A percentile compares a stretch with the other conserved stretches of the same genome.
Conservation (phyloP, 2,888 invertebrate species). For the Mongoloraphidia duomilia region DNA sequence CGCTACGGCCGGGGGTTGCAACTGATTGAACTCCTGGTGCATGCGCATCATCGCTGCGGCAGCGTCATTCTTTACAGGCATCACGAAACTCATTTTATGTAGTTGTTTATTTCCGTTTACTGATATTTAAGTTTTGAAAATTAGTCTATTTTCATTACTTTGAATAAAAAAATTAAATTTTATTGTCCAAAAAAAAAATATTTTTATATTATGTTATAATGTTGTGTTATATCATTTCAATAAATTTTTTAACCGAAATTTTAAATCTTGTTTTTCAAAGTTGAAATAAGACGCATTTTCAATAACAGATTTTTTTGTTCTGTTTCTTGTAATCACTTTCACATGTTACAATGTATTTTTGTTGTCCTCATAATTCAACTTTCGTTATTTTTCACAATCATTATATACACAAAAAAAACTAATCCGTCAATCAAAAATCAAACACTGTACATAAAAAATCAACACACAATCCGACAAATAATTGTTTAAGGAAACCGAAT, state of each 20-base stretch:
- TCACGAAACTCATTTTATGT: conserved; percentile 30
- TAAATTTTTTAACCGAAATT: no score
- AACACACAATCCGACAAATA: not conserved
- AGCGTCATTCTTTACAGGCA: conserved; percentile 25
- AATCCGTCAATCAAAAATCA: not conserved
- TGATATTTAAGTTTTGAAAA: no score
- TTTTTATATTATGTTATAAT: no score
- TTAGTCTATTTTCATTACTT: no score
- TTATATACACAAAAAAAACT: no score
- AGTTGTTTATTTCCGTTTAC: conserved; percentile 1
- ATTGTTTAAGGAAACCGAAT: no score
- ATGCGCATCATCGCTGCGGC: conserved; percentile 19
- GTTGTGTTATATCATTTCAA: no score
- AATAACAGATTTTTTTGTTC: not conserved
- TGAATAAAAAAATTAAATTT: no score
- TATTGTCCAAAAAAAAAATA: no score
- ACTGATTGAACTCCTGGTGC: conserved; percentile 34
- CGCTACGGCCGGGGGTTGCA: conserved; percentile 32
- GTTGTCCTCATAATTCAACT: no score
- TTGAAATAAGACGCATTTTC: not conserved
- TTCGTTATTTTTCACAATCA: no score
- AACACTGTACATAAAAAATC: not conserved
- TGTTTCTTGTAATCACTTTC: not conserved
- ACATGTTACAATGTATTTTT: no score
- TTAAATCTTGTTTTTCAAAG: not conserved